These are phyloP conservation scores for Caretta caretta DNA, from an alignment of 2,113 vertebrate species.

Conservation along the genomic window DNA sequence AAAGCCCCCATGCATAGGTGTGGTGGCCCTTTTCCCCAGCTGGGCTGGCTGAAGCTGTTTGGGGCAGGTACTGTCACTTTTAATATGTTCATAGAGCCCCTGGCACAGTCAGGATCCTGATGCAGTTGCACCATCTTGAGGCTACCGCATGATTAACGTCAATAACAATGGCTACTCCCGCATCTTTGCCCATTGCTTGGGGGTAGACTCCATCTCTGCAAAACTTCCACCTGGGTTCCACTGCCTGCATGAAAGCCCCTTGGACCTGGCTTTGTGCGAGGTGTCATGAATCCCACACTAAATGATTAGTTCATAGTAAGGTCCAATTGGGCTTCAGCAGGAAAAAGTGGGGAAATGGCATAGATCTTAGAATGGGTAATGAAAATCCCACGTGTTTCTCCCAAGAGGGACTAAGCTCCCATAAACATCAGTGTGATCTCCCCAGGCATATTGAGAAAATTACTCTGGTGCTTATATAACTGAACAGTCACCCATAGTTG, in stretches of 20 bases:
- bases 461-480: neutral
- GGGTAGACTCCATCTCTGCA: neutral
- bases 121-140: neutral
- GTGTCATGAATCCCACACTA: accelerated
- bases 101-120: no score
- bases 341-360: neutral
- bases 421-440: neutral
- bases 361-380: neutral
- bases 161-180: neutral
- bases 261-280: neutral
- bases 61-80: no score
- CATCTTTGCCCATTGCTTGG: neutral
- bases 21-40: neutral
- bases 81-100: no score
- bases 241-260: neutral
- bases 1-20: neutral
- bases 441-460: neutral
- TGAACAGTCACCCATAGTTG: neutral
- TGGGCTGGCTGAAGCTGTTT: no score
- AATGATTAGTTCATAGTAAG: neutral
- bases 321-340: neutral
- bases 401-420: neutral
- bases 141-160: accelerated
- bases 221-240: accelerated
- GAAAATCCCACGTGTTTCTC: neutral